Evolutionary conservation across 2,113 vertebrate species (phyloP).

Genomic region (Acanthisitta chloris): DNA sequence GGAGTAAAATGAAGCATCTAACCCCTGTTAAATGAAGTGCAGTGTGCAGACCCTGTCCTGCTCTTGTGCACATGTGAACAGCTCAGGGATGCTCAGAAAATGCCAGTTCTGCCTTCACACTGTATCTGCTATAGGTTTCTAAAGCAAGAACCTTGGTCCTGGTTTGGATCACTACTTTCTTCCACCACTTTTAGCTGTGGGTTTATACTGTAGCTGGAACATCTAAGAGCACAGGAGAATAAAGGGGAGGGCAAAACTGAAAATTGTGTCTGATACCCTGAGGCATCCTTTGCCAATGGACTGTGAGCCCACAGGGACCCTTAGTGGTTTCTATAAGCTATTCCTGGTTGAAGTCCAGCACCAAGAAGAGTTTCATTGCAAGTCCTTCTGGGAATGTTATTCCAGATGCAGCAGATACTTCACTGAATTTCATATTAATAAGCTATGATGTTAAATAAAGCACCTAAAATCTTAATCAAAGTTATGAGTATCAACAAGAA

Average conservation of each 20-base stretch:
- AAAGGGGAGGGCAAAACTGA: background rate
- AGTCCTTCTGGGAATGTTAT: background rate
- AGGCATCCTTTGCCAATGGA: background rate
- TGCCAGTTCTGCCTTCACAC: background rate
- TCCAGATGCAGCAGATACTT: background rate
- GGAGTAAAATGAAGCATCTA: background rate
- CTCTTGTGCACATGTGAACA: rapidly evolving
- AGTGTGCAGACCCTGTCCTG: background rate
- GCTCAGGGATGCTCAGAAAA: background rate
- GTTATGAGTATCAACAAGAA: conserved; percentile 33
- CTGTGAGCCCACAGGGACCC: background rate
- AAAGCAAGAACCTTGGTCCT: background rate
- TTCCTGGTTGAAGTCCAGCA: background rate
- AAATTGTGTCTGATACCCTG: background rate
- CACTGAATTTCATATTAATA: background rate
- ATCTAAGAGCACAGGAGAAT: background rate
- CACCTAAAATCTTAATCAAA: conserved; percentile 33
- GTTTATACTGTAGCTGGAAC: background rate
- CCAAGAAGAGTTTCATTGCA: background rate
- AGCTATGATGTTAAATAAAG: conserved; percentile 10
- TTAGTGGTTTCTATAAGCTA: background rate
- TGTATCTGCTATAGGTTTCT: background rate
- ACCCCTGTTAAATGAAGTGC: background rate
- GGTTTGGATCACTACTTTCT: background rate
- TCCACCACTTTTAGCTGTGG: background rate